These are phyloP conservation scores for Tachystola acroxantha DNA, from an alignment of 2,888 invertebrate genomes.

Conservation along the genomic window DNA sequence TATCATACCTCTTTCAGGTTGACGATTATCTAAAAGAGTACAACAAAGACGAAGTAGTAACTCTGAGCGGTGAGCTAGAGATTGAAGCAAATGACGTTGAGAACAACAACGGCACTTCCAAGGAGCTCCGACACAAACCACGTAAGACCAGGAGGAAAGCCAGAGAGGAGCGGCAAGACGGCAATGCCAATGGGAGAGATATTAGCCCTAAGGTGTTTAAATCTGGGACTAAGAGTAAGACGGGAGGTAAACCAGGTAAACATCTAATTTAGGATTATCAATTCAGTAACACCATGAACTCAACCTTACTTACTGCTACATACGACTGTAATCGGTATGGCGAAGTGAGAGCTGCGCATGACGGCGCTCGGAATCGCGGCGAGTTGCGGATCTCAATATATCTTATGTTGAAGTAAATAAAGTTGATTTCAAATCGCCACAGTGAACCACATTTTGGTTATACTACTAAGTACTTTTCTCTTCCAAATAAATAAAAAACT, in stretches of 20 bases:
- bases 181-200: constrained; percentile 52
- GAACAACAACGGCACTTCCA: constrained; percentile 60
- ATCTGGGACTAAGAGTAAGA: constrained; percentile 49
- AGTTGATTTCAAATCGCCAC: no score
- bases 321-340: no score
- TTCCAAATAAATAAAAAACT: no score
- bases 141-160: constrained; percentile 63
- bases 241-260: constrained; percentile 48
- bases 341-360: no score
- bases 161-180: constrained; percentile 59
- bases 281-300: no score
- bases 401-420: no score
- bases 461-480: no score
- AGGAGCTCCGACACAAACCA: constrained; percentile 60
- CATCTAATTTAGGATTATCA: no score
- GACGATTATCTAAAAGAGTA: constrained; percentile 74
- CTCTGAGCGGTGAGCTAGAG: constrained; percentile 70
- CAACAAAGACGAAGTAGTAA: constrained; percentile 70
- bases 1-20: constrained; percentile 39
- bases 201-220: constrained; percentile 73
- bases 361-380: no score
- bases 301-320: no score
- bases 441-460: no score
- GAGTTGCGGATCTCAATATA: no score
- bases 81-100: constrained; percentile 68